phyloP scores from a whole-genome alignment of 2,113 vertebrate species.

The Heterotilapia buettikoferi region DNA sequence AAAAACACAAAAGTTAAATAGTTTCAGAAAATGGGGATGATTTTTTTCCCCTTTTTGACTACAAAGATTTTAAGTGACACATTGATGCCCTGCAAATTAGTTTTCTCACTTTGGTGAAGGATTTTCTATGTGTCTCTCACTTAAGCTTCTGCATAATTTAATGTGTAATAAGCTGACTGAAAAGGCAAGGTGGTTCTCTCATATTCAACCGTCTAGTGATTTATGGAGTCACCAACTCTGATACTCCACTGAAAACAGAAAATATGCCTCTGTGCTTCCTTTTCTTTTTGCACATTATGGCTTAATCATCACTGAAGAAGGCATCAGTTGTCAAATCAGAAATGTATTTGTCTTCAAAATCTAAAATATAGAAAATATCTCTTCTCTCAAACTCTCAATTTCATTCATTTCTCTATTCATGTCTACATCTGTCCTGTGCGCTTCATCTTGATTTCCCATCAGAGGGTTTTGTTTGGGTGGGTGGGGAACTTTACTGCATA shows the following conservation, averaged over 20 bases:
- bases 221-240: background rate
- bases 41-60: background rate
- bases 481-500: background rate
- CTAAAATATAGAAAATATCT: background rate
- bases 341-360: background rate
- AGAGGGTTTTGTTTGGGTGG: background rate
- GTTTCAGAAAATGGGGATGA: background rate
- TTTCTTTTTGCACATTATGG: background rate
- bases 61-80: background rate
- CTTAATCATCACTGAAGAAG: background rate
- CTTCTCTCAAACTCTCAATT: background rate
- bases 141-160: slow-evolving; percentile 16
- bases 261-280: background rate
- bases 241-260: background rate
- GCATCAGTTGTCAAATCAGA: background rate
- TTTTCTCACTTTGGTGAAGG: slow-evolving; percentile 12
- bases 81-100: background rate
- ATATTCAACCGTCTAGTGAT: background rate
- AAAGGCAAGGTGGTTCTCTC: slow-evolving; percentile 2
- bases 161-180: slow-evolving; percentile 11
- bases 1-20: background rate
- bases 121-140: background rate
- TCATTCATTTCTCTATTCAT: background rate
- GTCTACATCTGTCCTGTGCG: background rate
- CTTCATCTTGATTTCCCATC: slow-evolving; percentile 13